Evolutionary conservation across 2,113 vertebrate species (phyloP), one percentile per base, ranked within the genome.

Genomic region (Odocoileus hemionus): DNA sequence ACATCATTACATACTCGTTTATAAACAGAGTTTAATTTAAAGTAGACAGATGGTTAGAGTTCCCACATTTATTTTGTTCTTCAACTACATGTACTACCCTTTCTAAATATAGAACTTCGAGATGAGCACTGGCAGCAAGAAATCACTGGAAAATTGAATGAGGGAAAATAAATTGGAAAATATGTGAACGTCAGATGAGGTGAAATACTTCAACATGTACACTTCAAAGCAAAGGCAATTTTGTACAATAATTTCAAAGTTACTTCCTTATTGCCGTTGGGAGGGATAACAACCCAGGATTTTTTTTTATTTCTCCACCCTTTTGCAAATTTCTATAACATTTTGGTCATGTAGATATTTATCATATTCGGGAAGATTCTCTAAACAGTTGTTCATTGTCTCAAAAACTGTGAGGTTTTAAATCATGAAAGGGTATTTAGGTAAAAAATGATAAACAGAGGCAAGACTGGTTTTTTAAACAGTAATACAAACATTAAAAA

Each of bases 301-400:
- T 9, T 78, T 57, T 57, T 70, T 50, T 52, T 19, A 50, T 30
- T 83, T 86, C 47, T 79, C 52, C 3, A 43, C 9, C 52, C 12
- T 23, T 74, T 76, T 76, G 16, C 23, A 85, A 89, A 54, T 85
- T 52, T 28, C 15, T 50, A 9, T 19, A 26, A 21, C 1, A 50
- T 21, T 87, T 76, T 91, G 87, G 19, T 94, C 4, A 78, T 60
- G 36, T 26, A 28, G 12, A 7, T 78, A 61, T 83, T 94, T 97
- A 97, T 96, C 79, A 84, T 97, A 5, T 82, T 28, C 9, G 74
- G 28, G 92, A 21, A 78, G 0, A 39, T 76, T 97, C 61, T 93
- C 12, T 50, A 95, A 97, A 82, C 23, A 78, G 33, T 89, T 97
- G 64, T 21, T 94, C 86, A 26, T 92, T 64, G 58, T 85, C 1